Conservation (phyloP, 1,140 invertebrate genomes). For the Drosophila obscura region DNA sequence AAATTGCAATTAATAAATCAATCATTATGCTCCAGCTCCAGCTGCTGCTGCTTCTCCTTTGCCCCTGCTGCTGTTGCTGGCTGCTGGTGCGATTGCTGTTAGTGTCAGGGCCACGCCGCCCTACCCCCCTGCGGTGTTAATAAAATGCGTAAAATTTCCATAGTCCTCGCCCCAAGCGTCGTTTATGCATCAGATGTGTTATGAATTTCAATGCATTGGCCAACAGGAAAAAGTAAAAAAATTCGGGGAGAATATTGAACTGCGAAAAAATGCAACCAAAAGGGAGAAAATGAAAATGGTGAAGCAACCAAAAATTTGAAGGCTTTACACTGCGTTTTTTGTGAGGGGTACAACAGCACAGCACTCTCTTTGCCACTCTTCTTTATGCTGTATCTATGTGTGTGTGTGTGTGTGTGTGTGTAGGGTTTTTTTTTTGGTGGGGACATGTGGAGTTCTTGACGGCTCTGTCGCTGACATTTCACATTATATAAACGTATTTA, state of each 20-base stretch:
- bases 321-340: slow-evolving; percentile 60
- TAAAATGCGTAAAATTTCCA: slow-evolving; percentile 73
- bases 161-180: slow-evolving; percentile 57
- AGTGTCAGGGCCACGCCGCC: slow-evolving; percentile 5
- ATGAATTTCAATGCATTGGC: slow-evolving; percentile 72
- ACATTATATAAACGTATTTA: slow-evolving; percentile 81
- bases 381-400: slow-evolving; percentile 6
- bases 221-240: slow-evolving; percentile 20
- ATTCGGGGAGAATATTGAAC: slow-evolving; percentile 11
- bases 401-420: background rate
- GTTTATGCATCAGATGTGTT: slow-evolving; percentile 80
- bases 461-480: slow-evolving; percentile 74
- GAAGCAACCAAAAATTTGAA: slow-evolving; percentile 15
- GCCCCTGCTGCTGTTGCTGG: background rate
- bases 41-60: background rate
- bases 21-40: slow-evolving; percentile 40
- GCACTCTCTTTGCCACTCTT: background rate
- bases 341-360: background rate
- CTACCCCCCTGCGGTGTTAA: slow-evolving; percentile 43
- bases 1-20: slow-evolving; percentile 70
- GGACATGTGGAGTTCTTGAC: slow-evolving; percentile 44
- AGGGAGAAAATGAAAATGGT: background rate
- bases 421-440: background rate
- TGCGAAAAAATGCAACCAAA: slow-evolving; percentile 22
- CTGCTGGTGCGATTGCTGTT: background rate